A percentile compares a stretch with the other conserved stretches of the same genome.
These are phyloP conservation scores for Mola mola DNA, from an alignment of 2,113 vertebrate genomes.

Conservation along the genomic window DNA sequence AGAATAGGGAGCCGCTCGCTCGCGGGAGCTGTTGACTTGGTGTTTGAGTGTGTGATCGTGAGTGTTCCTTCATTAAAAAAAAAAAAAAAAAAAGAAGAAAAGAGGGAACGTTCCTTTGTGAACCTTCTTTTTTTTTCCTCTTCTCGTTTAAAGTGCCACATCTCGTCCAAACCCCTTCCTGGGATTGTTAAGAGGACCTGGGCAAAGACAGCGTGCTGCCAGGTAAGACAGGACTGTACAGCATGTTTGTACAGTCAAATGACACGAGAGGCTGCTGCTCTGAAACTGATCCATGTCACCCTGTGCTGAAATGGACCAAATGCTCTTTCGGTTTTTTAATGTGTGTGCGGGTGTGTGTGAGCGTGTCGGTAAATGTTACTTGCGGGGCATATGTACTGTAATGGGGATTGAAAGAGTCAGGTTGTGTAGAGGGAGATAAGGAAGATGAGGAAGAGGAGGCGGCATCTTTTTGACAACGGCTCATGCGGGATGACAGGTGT, in stretches of 20 bases:
- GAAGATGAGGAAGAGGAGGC: slow-evolving; percentile 15
- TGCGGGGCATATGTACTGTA: slow-evolving; percentile 33
- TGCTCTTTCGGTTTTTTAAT: slow-evolving; percentile 1
- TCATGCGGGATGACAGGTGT: slow-evolving; percentile 49
- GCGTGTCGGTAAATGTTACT: slow-evolving; percentile 15
- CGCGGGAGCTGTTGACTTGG: slow-evolving; percentile 67
- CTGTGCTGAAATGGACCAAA: slow-evolving; percentile 3
- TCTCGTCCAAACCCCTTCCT: slow-evolving; percentile 62
- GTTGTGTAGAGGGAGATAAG: slow-evolving; percentile 13
- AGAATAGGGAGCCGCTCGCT: slow-evolving; percentile 58
- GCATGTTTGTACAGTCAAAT: not conserved
- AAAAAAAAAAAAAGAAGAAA: slow-evolving; percentile 28
- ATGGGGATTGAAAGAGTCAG: slow-evolving; percentile 36
- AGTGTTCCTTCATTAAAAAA: slow-evolving; percentile 57
- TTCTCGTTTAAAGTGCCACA: slow-evolving; percentile 49
- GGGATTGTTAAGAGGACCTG: slow-evolving; percentile 72
- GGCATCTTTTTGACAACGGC: slow-evolving; percentile 32
- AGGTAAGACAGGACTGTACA: slow-evolving; percentile 60
- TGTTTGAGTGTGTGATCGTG: slow-evolving; percentile 72
- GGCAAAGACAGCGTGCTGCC: slow-evolving; percentile 58
- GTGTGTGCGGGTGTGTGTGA: slow-evolving; percentile 9
- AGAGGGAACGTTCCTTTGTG: slow-evolving; percentile 51
- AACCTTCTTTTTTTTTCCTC: slow-evolving; percentile 44
- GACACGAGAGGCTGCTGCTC: slow-evolving; percentile 17
- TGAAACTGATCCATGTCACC: slow-evolving; percentile 13